Base-by-base conservation (phyloP, 2,888 invertebrate species). In the Anodontia alba region DNA sequence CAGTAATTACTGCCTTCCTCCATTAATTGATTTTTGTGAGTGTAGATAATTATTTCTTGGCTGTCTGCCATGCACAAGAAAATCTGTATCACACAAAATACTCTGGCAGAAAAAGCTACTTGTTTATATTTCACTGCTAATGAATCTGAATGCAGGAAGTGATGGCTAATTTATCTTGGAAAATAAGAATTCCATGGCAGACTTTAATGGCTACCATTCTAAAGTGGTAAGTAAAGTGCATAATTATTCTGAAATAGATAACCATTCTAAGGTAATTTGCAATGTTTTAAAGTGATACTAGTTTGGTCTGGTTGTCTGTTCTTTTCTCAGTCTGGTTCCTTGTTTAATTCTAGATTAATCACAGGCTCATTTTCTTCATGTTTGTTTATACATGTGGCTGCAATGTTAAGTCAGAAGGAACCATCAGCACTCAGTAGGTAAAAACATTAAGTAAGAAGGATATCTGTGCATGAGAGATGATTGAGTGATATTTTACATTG, bases 11-110 rank as follows among this genome's bases (percentile, higher is more conserved):
- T 78, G 70, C 57, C 62, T 83, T 73, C 79, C 70, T 79, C 79
- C 62, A 83, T 86, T 86, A 86, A 86, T 86, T 86, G 86, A 86
- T 83, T 83, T 83, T 81, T 78, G 69, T 73, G 80, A 79, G 75
- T 77, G 72, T 72, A 83, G 74, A 86, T 86, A 86, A 86, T 86
- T 83, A 79, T 80, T 71, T 78, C 78, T 81, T 86, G 86, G 86
- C 83, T 54, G 49, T 43, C 20, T 73, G 74, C 86, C 86, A 86
- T 76, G 20, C 7, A 8, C 23, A 33, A 23, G 42, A 42, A 51
- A 31, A 38, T 29, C 54, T 54, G 71, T 72, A 62, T 33, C 23
- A 49, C 49, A 71, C 49, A 71, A 29, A 71, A 71, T 33, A 26
- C 23, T 71, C 72, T 72, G 72, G 54, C 54, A 38, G 38, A 72